Evolutionary conservation across 1,140 invertebrate species (phyloP), one percentile per base, ranked within the genome.

Genomic region (Lasaia peninsularis): DNA sequence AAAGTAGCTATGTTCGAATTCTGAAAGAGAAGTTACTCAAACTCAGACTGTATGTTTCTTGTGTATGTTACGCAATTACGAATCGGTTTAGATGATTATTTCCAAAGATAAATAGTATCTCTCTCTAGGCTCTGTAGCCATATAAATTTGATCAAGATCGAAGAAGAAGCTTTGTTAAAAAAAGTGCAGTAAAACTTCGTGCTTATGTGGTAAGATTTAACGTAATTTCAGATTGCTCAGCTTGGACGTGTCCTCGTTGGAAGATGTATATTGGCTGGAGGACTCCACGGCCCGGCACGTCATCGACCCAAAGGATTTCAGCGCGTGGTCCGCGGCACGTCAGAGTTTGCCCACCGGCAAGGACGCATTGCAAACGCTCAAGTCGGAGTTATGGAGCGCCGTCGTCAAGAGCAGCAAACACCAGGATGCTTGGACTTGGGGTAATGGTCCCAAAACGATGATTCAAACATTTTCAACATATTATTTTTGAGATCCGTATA

Each of bases 241-340:
- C 69, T 91, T 96, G 74, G 95, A 96, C 77, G 95, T 96, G 35
- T 92, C 94, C 57, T 95, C 94, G 5, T 73, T 97, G 65, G 95
- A 96, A 84, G 95, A 97, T 82, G 95, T 96, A 10, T 97, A 97
- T 82, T 96, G 95, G 95, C 90, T 96, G 70, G 95, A 96, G 77
- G 95, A 96, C 78, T 92, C 92, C 54, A 91, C 92, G 55, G 94
- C 93, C 6, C 91, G 93, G 18, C 91, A 93, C 58, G 91, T 94
- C 6, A 90, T 97, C 11, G 94, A 94, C 51, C 72, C 88, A 20
- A 95, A 95, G 83, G 95, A 96, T 85, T 93, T 96, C 81, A 90
- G 91, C n/a, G 89, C 92, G 60, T 97, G 95, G 95, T 94, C 92
- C 14, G 89, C 92, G 40, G 95, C 94, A 8, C 89, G 95, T 5